Base-by-base conservation (phyloP, 2,797 vertebrate genomes). In the Remorina albescens region DNA sequence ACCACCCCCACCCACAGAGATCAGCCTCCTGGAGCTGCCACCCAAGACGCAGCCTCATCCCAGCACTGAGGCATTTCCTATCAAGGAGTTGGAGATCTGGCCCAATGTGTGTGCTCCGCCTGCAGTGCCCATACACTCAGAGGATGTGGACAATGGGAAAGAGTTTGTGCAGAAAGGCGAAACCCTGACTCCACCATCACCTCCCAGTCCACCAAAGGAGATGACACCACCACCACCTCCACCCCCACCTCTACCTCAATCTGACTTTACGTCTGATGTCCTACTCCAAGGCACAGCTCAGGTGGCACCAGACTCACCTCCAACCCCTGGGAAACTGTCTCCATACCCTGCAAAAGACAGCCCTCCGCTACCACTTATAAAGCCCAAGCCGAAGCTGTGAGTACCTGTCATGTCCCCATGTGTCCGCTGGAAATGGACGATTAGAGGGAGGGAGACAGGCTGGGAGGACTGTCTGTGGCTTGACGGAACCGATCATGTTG, bases 331-430 rank as follows among this genome's bases (percentile, higher is more conserved):
- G 55, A 80, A 84, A 62, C 41, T 72, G 81, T 90, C 89, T 74
- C 90, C 88, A 50, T 95, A 95, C 42, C 94, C 93, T 6, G 89
- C 81, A 26, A 99, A 95, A 89, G 96, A 97, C 0, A 95, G 93
- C 34, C 97, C 94, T 18, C 97, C 97, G 0, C 91, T 98, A 78
- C 96, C 96, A n/a, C n/a, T n/a, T 46, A 96, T 95, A 86, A 99
- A 97, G 77, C 98, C 98, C 28, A 99, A 99, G 91, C 97, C 98
- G 49, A 99, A 98, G 91, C 94, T 99, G 98, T 99, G 92, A 99
- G 98, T 99, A 93, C 57, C 60, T 62, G 28, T 81, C 2, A 5
- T 41, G 46, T 53, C 69, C n/a, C 28, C 15, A 7, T 77, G 73
- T 75, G 67, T 83, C 44, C 83, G 68, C 30, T 49, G 64, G n/a